Conservation (phyloP, 2,888 invertebrate genomes). For the Glaucopsyche alexis region DNA sequence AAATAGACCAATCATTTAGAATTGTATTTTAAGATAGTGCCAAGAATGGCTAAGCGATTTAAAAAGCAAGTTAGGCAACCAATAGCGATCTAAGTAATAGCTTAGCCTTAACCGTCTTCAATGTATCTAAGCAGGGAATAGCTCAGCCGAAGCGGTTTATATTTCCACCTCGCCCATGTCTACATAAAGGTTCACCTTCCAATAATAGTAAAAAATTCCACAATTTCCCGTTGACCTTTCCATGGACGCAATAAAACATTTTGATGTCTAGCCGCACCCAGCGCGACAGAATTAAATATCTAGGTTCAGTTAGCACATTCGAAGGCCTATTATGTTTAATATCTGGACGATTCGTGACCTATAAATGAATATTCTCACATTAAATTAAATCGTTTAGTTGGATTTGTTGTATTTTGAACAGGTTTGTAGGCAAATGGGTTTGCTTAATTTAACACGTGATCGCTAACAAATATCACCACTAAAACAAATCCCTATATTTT, state of each 20-base stretch:
- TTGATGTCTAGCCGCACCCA: constrained; percentile 35
- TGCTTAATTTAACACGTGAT: constrained; percentile 1
- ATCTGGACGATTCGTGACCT: neutral
- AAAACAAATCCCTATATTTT: too few relatives aligned
- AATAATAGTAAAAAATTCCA: constrained; percentile 13
- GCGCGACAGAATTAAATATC: constrained; percentile 9
- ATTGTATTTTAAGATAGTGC: too few relatives aligned
- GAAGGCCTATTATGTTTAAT: constrained; percentile 14
- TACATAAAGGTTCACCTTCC: constrained; percentile 14
- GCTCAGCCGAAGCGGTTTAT: neutral
- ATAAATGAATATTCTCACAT: neutral
- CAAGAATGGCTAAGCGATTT: too few relatives aligned
- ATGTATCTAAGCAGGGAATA: neutral
- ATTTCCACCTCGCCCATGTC: constrained; percentile 16
- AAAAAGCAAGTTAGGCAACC: too few relatives aligned
- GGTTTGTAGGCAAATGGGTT: neutral
- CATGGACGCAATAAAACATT: constrained; percentile 34
- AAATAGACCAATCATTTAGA: neutral
- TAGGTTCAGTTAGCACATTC: constrained; percentile 12
- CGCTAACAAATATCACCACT: neutral
- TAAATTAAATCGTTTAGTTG: neutral
- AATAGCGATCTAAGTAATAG: too few relatives aligned
- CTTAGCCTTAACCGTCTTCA: neutral
- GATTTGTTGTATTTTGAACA: neutral
- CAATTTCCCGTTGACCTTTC: constrained; percentile 40